phyloP scores from a whole-genome alignment of 1,140 invertebrate genomes.

The Sipha flava region DNA sequence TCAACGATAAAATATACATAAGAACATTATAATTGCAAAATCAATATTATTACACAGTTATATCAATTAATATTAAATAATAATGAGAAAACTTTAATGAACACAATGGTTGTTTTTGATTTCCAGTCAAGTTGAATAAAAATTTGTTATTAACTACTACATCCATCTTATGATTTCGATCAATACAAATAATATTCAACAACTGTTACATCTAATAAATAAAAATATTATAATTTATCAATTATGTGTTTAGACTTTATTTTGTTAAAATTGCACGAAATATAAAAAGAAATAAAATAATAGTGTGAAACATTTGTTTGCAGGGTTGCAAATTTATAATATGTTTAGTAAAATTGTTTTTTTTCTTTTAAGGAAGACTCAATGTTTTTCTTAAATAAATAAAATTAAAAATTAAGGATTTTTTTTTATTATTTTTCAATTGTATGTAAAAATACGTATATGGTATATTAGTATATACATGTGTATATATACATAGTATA shows the following conservation, averaged over 20 bases:
- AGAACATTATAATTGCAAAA: conserved; percentile 12
- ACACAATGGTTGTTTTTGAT: conserved; percentile 26
- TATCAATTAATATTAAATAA: background rate
- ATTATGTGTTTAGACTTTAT: background rate
- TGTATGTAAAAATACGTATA: background rate
- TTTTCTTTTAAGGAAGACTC: background rate
- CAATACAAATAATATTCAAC: background rate
- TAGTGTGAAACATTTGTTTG: background rate
- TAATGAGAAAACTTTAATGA: conserved; percentile 23
- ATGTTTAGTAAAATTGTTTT: background rate
- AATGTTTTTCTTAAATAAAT: background rate
- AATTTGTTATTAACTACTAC: background rate
- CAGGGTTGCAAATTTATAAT: background rate
- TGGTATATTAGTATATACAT: background rate
- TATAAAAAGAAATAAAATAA: background rate
- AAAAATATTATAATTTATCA: background rate
- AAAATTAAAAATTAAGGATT: background rate
- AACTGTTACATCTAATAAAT: background rate
- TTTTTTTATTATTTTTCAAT: background rate
- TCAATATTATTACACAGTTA: background rate
- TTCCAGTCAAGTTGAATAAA: background rate
- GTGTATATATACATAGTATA: background rate
- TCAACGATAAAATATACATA: conserved; percentile 21
- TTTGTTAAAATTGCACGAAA: background rate
- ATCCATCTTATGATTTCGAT: background rate